Base-by-base conservation (phyloP, 2,888 invertebrate species). In the Agrotis ipsilon region DNA sequence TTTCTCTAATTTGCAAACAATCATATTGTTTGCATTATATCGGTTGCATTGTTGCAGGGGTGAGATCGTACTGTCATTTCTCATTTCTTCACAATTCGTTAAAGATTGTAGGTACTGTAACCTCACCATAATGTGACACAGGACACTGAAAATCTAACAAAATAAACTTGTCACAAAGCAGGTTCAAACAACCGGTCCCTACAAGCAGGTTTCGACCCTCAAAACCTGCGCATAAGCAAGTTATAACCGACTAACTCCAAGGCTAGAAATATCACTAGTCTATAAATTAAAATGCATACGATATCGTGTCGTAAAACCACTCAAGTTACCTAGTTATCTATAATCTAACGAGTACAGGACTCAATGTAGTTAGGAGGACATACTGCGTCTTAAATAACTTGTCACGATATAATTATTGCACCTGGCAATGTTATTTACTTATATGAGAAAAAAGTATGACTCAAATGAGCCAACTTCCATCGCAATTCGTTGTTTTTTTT, bases 311-410 rank as follows among this genome's bases (percentile, higher is more conserved):
- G 27, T 51, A 51, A 11, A 49, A 51, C 63, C 3, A 3, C 71
- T 81, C 71, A 61, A 39, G 61, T 81, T 77, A 66, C 78, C 27
- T 43, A 43, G 64, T 54, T 78, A 81, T 78, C 81, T 43, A 13
- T 4, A 5, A 78, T 77, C 81, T 76, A 62, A n/a, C 32, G 32
- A 55, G 18, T 51, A 75, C 80, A 59, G 46, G 27, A 13, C 27
- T 65, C 32, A 61, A 72, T 78, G 21, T 51, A 57, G 43, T 49
- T 49, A 45, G 49, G 11, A 57, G n/a, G 48, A 71, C 18, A 68
- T n/a, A 43, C 9, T 11, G 19, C 7, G 16, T 43, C 24, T 48
- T 59, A 58, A 59, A 77, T 59, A 48, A 59, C 58, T 54, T 71
- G 59, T 78, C 59, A 78, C 6, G 16, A 46, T 57, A 46, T 48